Percentiles rank a stretch among this genome's conserved stretches.
Conservation (phyloP, 2,797 vertebrate species). For the Selene dorsalis region DNA sequence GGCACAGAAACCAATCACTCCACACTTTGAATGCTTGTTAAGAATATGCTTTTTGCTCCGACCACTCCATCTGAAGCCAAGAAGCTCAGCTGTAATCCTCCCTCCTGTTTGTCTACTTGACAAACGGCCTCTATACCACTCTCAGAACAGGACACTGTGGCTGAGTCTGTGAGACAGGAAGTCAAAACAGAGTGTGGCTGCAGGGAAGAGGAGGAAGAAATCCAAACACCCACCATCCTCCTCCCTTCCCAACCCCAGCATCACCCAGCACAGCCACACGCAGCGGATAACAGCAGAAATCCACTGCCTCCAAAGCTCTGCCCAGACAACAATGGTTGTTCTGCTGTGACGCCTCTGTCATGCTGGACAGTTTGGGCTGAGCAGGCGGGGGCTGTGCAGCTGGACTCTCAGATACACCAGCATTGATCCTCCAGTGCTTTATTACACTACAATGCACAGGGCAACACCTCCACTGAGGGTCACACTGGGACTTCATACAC, state of each 20-base stretch:
- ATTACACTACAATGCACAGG: neutral
- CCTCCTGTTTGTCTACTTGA: slow-evolving; percentile 38
- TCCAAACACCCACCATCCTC: slow-evolving; percentile 36
- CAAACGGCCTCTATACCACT: slow-evolving; percentile 35
- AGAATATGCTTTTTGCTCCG: slow-evolving; percentile 16
- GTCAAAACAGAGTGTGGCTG: slow-evolving; percentile 40
- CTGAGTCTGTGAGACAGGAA: slow-evolving; percentile 46
- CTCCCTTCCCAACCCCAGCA: neutral
- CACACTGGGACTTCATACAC: slow-evolving; percentile 15
- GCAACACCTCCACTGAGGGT: slow-evolving; percentile 12
- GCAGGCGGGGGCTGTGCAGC: slow-evolving; percentile 22
- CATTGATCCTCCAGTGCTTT: slow-evolving; percentile 28
- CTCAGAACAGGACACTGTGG: slow-evolving; percentile 35
- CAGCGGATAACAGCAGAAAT: slow-evolving; percentile 52
- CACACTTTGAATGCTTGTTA: neutral
- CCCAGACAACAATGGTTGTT: slow-evolving; percentile 30
- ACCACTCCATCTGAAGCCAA: slow-evolving; percentile 8
- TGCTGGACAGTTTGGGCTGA: slow-evolving; percentile 24
- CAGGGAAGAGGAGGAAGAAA: slow-evolving; percentile 26
- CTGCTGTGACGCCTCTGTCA: slow-evolving; percentile 43
- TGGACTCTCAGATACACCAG: slow-evolving; percentile 41
- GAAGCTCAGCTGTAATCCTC: slow-evolving; percentile 32
- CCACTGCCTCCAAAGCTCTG: slow-evolving; percentile 35
- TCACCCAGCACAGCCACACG: neutral
- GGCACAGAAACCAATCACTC: neutral